Conservation (phyloP, 2,888 invertebrate species). For the Lycaena phlaeas region DNA sequence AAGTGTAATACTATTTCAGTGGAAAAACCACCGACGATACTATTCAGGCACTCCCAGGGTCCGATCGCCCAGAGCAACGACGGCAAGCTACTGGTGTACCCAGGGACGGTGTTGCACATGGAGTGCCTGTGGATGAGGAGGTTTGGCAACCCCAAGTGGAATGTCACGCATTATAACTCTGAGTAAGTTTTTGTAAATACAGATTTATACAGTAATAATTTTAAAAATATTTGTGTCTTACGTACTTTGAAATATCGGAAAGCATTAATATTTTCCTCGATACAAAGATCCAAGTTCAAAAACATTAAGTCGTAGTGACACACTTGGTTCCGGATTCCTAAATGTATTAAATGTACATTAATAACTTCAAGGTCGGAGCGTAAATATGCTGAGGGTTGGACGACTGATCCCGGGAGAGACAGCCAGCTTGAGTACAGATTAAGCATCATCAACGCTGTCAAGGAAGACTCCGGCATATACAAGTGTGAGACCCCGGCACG, state of each 20-base stretch:
- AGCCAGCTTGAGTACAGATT: constrained; percentile 85
- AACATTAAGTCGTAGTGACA: too few species aligned
- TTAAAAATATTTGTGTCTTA: too few species aligned
- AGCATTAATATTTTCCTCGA: too few species aligned
- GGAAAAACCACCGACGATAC: constrained; percentile 88
- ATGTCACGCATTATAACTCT: constrained; percentile 76
- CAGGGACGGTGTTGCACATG: constrained; percentile 89
- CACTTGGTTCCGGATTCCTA: too few species aligned
- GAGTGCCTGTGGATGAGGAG: constrained; percentile 91
- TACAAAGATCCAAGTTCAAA: too few species aligned
- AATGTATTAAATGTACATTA: constrained; percentile 1
- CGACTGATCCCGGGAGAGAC: constrained; percentile 84
- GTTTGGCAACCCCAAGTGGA: constrained; percentile 91
- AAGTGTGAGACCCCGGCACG: constrained; percentile 90
- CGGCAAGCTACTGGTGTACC: constrained; percentile 87
- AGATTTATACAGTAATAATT: too few species aligned
- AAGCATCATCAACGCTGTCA: constrained; percentile 84
- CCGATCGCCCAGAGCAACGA: constrained; percentile 91
- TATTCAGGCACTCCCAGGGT: constrained; percentile 86
- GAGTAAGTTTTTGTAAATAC: constrained; percentile 63
- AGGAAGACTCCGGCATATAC: constrained; percentile 88
- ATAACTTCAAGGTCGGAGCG: constrained; percentile 33
- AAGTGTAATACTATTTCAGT: constrained; percentile 75
- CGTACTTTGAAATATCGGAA: too few species aligned
- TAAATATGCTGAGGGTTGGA: constrained; percentile 83